Percentiles rank a stretch among this genome's conserved stretches.
phyloP scores from a whole-genome alignment of 64 coral and sea anemone species.

The Actinia equina region DNA sequence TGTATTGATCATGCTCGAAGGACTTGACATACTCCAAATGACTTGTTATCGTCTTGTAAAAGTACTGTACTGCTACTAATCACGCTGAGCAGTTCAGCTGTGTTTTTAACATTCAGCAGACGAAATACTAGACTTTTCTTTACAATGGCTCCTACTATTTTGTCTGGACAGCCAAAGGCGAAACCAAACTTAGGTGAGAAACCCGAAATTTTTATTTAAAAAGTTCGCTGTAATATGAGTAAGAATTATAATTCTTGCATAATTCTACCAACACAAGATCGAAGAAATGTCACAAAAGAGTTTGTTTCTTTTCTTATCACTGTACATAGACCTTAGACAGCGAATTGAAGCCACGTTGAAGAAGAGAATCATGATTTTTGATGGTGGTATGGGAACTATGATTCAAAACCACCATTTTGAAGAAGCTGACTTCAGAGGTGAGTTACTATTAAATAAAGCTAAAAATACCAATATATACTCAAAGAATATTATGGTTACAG shows the following conservation, averaged over 20 bases:
- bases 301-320: background rate
- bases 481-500: too few relatives aligned
- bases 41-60: background rate
- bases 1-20: background rate
- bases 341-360: slow-evolving; percentile 67
- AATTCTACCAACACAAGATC: background rate
- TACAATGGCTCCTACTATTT: background rate
- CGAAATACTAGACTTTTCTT: background rate
- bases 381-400: slow-evolving; percentile 99
- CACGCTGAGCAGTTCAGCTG: background rate
- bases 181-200: background rate
- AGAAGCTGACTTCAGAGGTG: slow-evolving; percentile 85
- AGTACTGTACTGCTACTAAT: background rate
- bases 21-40: too few relatives aligned
- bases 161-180: background rate
- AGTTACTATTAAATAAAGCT: background rate
- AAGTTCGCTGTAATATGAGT: background rate
- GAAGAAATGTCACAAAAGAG: background rate
- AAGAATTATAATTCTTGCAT: background rate
- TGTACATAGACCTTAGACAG: slow-evolving; percentile 47
- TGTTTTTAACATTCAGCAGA: background rate
- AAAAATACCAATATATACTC: background rate
- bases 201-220: background rate
- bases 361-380: slow-evolving; percentile 91
- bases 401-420: slow-evolving; percentile 85